These are phyloP conservation scores for Condylura cristata DNA, from an alignment of 2,113 vertebrate species.

Conservation along the genomic window DNA sequence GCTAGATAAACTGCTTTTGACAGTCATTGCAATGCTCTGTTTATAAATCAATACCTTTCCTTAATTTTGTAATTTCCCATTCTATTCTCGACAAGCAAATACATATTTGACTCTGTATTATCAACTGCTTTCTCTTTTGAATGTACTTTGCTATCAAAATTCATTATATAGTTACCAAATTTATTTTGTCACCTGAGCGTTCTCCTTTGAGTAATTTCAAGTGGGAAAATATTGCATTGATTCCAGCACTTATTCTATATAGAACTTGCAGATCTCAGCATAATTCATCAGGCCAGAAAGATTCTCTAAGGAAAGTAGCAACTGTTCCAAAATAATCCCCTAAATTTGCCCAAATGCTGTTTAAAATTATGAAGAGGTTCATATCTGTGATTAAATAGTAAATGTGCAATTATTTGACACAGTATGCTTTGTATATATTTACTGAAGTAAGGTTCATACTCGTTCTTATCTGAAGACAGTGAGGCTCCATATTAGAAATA, in stretches of 20 bases:
- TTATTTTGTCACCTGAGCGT: constrained; percentile 68
- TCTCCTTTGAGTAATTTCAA: constrained; percentile 72
- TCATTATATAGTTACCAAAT: constrained; percentile 73
- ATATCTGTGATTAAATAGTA: constrained; percentile 73
- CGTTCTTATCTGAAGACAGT: background rate
- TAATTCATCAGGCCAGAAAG: constrained; percentile 77
- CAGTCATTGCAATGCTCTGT: constrained; percentile 15
- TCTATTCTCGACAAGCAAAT: constrained; percentile 55
- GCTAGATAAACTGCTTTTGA: constrained; percentile 64
- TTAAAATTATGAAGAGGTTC: constrained; percentile 73
- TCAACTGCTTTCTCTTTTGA: constrained; percentile 55
- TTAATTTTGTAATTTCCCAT: constrained; percentile 61
- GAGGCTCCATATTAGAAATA: background rate
- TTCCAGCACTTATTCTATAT: constrained; percentile 74
- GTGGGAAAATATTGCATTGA: constrained; percentile 77
- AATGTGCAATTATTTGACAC: constrained; percentile 68
- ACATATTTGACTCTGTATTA: constrained; percentile 49
- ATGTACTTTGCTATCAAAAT: constrained; percentile 38
- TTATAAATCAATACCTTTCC: constrained; percentile 53
- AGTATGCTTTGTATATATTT: constrained; percentile 54
- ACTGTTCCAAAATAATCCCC: constrained; percentile 77
- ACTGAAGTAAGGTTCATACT: constrained; percentile 61
- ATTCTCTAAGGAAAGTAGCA: constrained; percentile 81
- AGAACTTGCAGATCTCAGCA: constrained; percentile 75
- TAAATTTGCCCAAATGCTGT: constrained; percentile 72